Conservation (phyloP, 2,888 invertebrate genomes). For the Coelinius sp. region DNA sequence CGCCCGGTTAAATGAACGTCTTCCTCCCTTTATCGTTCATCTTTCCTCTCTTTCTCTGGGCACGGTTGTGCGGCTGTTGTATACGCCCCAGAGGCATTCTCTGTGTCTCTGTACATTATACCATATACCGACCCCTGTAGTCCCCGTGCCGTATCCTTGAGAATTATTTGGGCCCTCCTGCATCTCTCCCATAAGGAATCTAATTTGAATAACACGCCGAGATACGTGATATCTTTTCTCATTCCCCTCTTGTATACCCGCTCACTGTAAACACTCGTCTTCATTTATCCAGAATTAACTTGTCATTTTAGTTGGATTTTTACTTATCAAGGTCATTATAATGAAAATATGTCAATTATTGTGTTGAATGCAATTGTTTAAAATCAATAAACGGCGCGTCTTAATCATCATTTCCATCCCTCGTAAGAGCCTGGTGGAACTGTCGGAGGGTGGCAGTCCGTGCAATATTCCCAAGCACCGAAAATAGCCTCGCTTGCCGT, state of each 20-base stretch:
- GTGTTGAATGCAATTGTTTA: constrained; percentile 15
- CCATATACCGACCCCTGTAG: not conserved
- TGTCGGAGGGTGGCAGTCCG: constrained; percentile 34
- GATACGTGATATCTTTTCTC: constrained; percentile 34
- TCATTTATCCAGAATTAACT: not conserved
- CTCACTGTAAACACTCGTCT: not conserved
- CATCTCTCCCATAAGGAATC: constrained; percentile 59
- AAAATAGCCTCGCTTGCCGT: constrained; percentile 50
- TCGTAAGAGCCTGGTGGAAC: constrained; percentile 24
- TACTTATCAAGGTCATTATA: too few relatives aligned
- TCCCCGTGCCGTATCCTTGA: constrained; percentile 39
- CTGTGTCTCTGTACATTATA: constrained; percentile 45
- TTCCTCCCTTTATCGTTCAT: constrained; percentile 38
- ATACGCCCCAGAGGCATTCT: constrained; percentile 47
- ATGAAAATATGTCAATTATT: too few relatives aligned
- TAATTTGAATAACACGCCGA: constrained; percentile 64
- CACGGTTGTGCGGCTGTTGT: constrained; percentile 45
- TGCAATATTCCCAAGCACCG: constrained; percentile 47
- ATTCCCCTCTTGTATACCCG: not conserved
- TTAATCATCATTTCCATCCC: constrained; percentile 41
- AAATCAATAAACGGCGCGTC: constrained; percentile 50
- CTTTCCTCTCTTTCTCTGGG: constrained; percentile 38
- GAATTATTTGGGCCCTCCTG: constrained; percentile 64
- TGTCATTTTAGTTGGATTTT: not conserved
- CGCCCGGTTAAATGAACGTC: constrained; percentile 46